phyloP scores from a whole-genome alignment of 2,797 vertebrate species.

The Channa striata region DNA sequence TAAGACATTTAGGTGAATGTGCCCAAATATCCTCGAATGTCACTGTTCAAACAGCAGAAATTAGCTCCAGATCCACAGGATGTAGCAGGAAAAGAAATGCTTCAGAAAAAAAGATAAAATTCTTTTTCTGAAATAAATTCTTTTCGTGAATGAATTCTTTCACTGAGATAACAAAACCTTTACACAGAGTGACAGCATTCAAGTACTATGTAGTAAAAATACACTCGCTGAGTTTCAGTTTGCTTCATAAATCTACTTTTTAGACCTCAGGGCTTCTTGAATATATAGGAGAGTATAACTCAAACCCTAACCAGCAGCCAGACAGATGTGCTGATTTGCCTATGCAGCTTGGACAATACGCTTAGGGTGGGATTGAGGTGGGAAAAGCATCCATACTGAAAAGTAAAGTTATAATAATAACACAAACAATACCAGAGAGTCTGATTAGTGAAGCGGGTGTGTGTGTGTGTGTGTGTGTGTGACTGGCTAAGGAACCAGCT shows the following conservation, averaged over 20 bases:
- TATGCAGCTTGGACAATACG: background rate
- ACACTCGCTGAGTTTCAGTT: conserved; percentile 23
- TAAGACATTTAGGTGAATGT: conserved; percentile 15
- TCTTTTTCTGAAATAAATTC: background rate
- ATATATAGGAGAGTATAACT: conserved; percentile 2
- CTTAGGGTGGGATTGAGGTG: background rate
- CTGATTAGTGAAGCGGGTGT: background rate
- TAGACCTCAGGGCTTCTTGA: conserved; percentile 20
- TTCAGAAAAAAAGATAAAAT: background rate
- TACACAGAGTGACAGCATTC: background rate
- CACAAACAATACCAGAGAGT: background rate
- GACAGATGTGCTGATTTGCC: conserved; percentile 1
- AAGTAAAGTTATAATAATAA: background rate
- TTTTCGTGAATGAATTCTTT: background rate
- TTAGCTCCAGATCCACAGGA: background rate
- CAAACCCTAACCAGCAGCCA: conserved; percentile 2
- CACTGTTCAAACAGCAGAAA: background rate
- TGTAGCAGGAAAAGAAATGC: background rate
- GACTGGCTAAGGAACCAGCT: background rate
- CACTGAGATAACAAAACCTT: background rate
- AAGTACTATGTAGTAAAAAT: background rate
- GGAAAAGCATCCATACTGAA: background rate
- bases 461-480: background rate
- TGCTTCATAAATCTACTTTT: conserved; percentile 48
- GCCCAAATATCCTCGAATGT: conserved; percentile 14